Evolutionary conservation across 1,140 invertebrate species (phyloP), one percentile per base, ranked within the genome.

Genomic region (Chironomus striatipennis): DNA sequence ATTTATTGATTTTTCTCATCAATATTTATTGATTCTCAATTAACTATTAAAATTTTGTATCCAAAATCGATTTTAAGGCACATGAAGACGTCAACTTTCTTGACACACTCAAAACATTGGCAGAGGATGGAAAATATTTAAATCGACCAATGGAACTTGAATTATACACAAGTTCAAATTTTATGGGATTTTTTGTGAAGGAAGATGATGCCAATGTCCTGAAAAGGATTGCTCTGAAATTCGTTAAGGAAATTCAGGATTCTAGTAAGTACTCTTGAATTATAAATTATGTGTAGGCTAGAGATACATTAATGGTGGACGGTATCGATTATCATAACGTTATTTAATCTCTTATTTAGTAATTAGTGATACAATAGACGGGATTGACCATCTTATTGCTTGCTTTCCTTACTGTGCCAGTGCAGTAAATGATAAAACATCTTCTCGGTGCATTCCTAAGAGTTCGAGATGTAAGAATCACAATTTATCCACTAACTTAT

Each of bases 121-220:
- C 89, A 77, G 85, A 85, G 78, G 87, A 91, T 47, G 87, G 88
- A 42, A 84, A 87, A 74, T 83, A 86, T 70, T 79, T 89, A 57
- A 85, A 85, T 77, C 86, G 88, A 64, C 84, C 85, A 17, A 82
- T 94, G 0, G 88, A 88, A 77, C 80, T 95, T 34, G 92, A 94
- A 79, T 89, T 90, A 1, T 94, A 94, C 80, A 87, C 92, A 65
- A 94, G 92, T 34, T 88, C 88, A 20, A 95, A 94, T 82, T 95
- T 94, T 80, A 93, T 95, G 89, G 93, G 93, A 0, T 86, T 94
- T 17, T 95, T 95, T 83, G 88, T 95, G 7, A 88, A 88, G 73
- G 90, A 94, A 75, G 86, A 90, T 77, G 88, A 92, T 83, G 89
- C 90, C 0, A 88, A 91, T 76, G 89, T 90, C 80, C 83, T 94